phyloP scores from a whole-genome alignment of 2,797 vertebrate species.

The Denticeps clupeoides region DNA sequence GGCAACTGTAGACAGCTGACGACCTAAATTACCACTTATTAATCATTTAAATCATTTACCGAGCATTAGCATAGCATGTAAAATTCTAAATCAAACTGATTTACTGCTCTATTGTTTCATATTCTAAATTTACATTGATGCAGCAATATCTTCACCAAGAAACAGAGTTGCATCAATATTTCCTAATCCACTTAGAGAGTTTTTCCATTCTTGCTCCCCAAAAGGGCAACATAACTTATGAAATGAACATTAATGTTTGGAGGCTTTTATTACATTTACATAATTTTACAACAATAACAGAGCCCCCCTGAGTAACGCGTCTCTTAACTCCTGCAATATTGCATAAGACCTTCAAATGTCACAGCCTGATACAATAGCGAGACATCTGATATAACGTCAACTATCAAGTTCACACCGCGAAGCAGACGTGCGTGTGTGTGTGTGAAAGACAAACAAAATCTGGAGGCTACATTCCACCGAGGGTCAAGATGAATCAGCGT shows the following conservation, averaged over 20 bases:
- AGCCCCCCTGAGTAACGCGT: background rate
- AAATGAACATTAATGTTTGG: background rate
- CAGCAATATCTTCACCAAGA: too few species aligned
- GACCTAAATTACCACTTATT: too few species aligned
- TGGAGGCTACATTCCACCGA: background rate
- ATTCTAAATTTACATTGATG: too few species aligned
- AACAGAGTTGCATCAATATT: too few species aligned
- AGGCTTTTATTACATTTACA: background rate
- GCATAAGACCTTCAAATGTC: background rate
- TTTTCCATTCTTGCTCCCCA: too few species aligned
- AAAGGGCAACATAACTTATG: background rate
- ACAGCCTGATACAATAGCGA: constrained; percentile 1
- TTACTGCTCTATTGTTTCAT: too few species aligned
- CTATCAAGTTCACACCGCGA: constrained; percentile 24
- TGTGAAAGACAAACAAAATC: constrained; percentile 22
- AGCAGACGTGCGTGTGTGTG: background rate
- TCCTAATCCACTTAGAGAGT: too few species aligned
- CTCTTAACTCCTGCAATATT: background rate
- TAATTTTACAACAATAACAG: background rate
- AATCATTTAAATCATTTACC: too few species aligned
- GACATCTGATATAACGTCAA: constrained; percentile 31
- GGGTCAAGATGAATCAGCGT: constrained; percentile 10
- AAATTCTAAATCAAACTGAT: too few species aligned
- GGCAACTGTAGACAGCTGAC: too few species aligned
- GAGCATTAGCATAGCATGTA: too few species aligned